Evolutionary conservation across 2,888 invertebrate genomes (phyloP).

Genomic region (Omphaloscelis lunosa): DNA sequence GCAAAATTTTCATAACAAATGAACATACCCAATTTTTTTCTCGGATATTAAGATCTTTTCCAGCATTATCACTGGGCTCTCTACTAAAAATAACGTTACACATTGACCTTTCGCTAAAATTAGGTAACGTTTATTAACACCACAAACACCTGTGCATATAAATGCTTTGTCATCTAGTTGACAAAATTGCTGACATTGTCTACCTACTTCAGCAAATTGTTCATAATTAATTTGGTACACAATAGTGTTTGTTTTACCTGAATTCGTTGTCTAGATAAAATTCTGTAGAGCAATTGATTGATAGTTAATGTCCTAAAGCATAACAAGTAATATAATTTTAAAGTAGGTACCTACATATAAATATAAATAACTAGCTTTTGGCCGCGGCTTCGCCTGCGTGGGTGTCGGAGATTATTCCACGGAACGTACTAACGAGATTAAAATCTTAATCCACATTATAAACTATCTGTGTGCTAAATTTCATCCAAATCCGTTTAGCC

Average conservation of each 20-base stretch:
- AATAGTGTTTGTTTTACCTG: constrained; percentile 10
- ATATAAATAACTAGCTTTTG: too few species aligned
- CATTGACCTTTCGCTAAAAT: constrained; percentile 35
- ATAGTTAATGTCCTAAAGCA: background rate
- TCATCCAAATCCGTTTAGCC: too few species aligned
- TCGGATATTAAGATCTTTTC: too few species aligned
- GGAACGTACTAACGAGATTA: too few species aligned
- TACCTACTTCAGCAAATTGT: constrained; percentile 19
- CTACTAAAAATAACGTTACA: constrained; percentile 35
- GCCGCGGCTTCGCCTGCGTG: too few species aligned
- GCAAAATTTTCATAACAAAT: background rate
- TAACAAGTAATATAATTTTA: background rate
- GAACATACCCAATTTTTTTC: too few species aligned
- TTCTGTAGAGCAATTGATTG: constrained; percentile 4
- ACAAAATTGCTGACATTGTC: constrained; percentile 11
- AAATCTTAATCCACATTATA: too few species aligned
- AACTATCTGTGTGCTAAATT: too few species aligned
- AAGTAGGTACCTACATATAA: too few species aligned
- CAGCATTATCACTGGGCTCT: background rate
- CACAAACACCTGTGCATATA: constrained; percentile 21
- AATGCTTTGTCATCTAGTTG: constrained; percentile 17
- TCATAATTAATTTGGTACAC: constrained; percentile 1
- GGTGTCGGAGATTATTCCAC: too few species aligned
- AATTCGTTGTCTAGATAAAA: constrained; percentile 6
- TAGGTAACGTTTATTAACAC: constrained; percentile 15